phyloP scores from a whole-genome alignment of 2,888 invertebrate genomes.

The Pollenia angustigena region DNA sequence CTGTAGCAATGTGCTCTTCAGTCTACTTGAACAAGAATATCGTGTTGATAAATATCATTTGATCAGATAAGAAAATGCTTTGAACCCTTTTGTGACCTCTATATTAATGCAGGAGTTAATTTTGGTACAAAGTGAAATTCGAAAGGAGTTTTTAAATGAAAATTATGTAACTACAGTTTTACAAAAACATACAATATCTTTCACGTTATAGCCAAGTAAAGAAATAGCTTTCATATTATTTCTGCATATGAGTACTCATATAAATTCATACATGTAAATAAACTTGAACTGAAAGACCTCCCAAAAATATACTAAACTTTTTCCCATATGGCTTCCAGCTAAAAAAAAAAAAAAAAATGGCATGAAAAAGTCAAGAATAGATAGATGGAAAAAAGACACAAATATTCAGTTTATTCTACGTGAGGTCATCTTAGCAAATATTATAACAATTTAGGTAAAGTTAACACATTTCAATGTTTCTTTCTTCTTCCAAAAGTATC shows the following conservation, averaged over 20 bases:
- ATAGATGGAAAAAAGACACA: not conserved
- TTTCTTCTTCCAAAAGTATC: slow-evolving; percentile 12
- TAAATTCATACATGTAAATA: slow-evolving; percentile 27
- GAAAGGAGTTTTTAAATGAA: too few relatives aligned
- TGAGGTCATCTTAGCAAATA: slow-evolving; percentile 82
- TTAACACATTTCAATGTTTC: slow-evolving; percentile 79
- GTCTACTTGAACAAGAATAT: too few relatives aligned
- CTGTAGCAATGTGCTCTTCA: too few relatives aligned
- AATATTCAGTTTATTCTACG: slow-evolving; percentile 75
- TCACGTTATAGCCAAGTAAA: too few relatives aligned
- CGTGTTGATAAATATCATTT: too few relatives aligned
- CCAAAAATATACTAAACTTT: slow-evolving; percentile 10
- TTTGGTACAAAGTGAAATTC: too few relatives aligned
- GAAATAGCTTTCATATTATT: too few relatives aligned
- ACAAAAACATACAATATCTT: too few relatives aligned
- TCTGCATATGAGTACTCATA: not conserved
- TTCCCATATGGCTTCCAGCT: not conserved
- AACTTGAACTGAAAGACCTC: not conserved
- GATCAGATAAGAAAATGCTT: too few relatives aligned
- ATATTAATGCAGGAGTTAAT: too few relatives aligned
- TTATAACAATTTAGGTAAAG: slow-evolving; percentile 82
- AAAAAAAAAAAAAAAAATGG: not conserved
- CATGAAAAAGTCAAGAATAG: not conserved
- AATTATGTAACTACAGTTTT: too few relatives aligned
- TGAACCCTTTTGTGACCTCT: too few relatives aligned